Percentiles rank a stretch among this genome's conserved stretches.
phyloP scores from a whole-genome alignment of 1,140 invertebrate genomes.

The Rhynchophorus ferrugineus region DNA sequence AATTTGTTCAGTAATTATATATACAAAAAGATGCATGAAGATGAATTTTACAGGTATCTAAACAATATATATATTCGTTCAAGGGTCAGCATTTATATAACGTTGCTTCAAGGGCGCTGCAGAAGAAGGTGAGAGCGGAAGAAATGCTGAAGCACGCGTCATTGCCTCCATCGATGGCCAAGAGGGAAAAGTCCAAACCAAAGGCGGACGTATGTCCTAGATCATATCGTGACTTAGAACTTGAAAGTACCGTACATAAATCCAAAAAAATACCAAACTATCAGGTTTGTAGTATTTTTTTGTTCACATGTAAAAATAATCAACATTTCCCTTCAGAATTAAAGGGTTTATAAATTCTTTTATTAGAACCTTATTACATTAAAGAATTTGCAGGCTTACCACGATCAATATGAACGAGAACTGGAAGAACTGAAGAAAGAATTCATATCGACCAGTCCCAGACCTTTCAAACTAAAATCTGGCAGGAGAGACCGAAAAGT shows the following conservation, averaged over 20 bases:
- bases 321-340: not conserved
- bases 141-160: constrained; percentile 58
- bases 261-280: constrained; percentile 25
- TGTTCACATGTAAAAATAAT: not conserved
- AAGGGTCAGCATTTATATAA: not conserved
- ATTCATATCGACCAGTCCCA: constrained; percentile 48
- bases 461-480: constrained; percentile 45
- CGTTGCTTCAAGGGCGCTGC: constrained; percentile 47
- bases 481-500: constrained; percentile 37
- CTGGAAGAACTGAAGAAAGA: constrained; percentile 41
- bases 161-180: constrained; percentile 61
- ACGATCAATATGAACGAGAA: constrained; percentile 36
- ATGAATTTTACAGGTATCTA: constrained; percentile 58
- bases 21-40: constrained; percentile 61
- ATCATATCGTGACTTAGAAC: constrained; percentile 34
- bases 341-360: not conserved
- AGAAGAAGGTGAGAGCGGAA: constrained; percentile 58
- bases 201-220: constrained; percentile 36
- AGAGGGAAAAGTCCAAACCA: constrained; percentile 46
- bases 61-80: too few relatives aligned
- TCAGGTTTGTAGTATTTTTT: constrained; percentile 9
- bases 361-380: not conserved
- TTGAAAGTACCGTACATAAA: constrained; percentile 14
- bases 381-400: constrained; percentile 13
- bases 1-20: constrained; percentile 61